Evolutionary conservation across 1,140 invertebrate genomes (phyloP), one percentile per base, ranked within the genome.

Genomic region (Thalassaphorura encarpata): DNA sequence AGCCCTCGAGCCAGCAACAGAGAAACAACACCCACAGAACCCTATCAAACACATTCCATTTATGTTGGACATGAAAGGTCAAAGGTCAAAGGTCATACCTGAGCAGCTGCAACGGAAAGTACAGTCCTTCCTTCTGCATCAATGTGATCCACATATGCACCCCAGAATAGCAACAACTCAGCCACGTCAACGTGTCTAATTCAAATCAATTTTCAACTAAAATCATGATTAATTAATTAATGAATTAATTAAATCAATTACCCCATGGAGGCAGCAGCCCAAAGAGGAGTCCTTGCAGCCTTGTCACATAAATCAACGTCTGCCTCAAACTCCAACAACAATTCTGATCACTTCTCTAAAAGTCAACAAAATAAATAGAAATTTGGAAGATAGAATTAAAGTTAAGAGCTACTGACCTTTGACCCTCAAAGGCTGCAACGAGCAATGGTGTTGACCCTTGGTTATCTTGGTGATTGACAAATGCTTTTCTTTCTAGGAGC

Each of bases 361-460:
- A 59, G 51, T 56, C 54, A 26, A 28, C 2, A 40, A 54, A 31
- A n/a, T 15, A 15, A 57, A 16, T 45, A 15, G 47, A 18, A 23
- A 18, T 8, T 21, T 13, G 27, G 3, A 27, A 13, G 6, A 26
- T 27, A 49, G 39, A 27, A 45, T 21, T 53, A 19, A 41, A 16
- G 4, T 43, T 47, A 54, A 41, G 16, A 23, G 16, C n/a, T n/a
- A 57, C 66, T 74, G 67, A 83, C 80, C 80, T 81, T 67, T 93
- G 87, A 2, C 91, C 91, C 72, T 97, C 91, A 67, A 96, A 95
- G 0, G 91, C 88, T 8, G 92, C 92, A 1, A 97, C 90, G 41
- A 96, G 74, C 11, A 97, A 72, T 2, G 92, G 89, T 2, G 92
- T 94, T 77, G 93, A 92, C 0, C 87, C 86, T 67, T 96, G 91